Percentiles rank a stretch among this genome's conserved stretches.
phyloP scores from a whole-genome alignment of 2,797 vertebrate species.

The Notolabrus celidotus region DNA sequence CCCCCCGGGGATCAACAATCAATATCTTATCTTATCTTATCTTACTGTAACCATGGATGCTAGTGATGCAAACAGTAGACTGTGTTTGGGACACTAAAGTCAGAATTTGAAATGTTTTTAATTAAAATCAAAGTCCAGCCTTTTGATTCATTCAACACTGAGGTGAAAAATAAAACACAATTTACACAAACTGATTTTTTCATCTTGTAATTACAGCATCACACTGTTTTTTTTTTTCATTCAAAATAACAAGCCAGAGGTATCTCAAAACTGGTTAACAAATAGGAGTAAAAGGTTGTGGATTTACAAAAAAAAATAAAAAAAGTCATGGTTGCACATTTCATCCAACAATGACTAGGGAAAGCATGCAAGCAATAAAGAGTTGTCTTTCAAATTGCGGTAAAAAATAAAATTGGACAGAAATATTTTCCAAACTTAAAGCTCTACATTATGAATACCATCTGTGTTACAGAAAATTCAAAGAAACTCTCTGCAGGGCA shows the following conservation, averaged over 20 bases:
- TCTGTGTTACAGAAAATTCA: constrained; percentile 30
- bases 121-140: constrained; percentile 37
- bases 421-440: constrained; percentile 6
- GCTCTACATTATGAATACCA: constrained; percentile 4
- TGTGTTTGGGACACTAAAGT: constrained; percentile 3
- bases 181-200: constrained; percentile 52
- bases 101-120: constrained; percentile 15
- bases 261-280: constrained; percentile 27
- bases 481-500: constrained; percentile 8
- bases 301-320: constrained; percentile 21
- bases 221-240: constrained; percentile 11
- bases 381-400: constrained; percentile 12
- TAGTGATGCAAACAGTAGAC: background rate
- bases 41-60: constrained; percentile 9
- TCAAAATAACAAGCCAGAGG: constrained; percentile 30
- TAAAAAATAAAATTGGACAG: constrained; percentile 23
- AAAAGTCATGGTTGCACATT: constrained; percentile 13
- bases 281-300: constrained; percentile 30
- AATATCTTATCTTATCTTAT: constrained; percentile 7
- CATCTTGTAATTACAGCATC: constrained; percentile 50
- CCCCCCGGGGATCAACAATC: too few species aligned
- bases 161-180: constrained; percentile 40
- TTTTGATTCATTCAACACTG: constrained; percentile 52
- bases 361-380: constrained; percentile 55
- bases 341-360: constrained; percentile 20